Conservation (phyloP, 2,888 invertebrate genomes). For the Trisateles emortualis region DNA sequence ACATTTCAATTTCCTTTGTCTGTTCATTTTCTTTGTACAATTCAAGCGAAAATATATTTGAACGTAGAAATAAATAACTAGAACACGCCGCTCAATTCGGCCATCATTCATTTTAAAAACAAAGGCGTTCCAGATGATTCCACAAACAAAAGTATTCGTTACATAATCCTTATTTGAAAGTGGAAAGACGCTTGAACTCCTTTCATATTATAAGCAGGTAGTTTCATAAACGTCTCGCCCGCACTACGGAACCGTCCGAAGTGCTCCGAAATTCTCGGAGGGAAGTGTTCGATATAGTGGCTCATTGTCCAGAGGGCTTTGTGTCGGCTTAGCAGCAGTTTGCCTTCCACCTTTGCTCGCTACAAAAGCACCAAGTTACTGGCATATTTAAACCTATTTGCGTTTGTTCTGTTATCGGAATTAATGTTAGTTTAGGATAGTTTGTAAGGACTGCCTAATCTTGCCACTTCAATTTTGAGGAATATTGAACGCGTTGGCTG, state of each 20-base stretch:
- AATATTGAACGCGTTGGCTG: background rate
- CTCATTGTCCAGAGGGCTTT: constrained; percentile 66
- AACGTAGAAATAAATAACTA: no score
- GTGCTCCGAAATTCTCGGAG: constrained; percentile 24
- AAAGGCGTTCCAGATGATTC: constrained; percentile 4
- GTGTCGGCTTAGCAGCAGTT: constrained; percentile 59
- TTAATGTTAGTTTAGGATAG: constrained; percentile 47
- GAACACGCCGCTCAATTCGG: background rate
- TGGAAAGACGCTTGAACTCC: constrained; percentile 29
- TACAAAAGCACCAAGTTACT: constrained; percentile 49
- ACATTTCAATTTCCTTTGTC: constrained; percentile 74
- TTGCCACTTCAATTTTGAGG: constrained; percentile 3
- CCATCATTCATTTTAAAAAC: constrained; percentile 8
- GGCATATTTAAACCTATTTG: constrained; percentile 33
- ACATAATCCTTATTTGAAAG: constrained; percentile 34
- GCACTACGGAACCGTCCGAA: constrained; percentile 43
- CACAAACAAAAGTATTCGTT: constrained; percentile 15
- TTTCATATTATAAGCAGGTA: constrained; percentile 49
- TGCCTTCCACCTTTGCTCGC: constrained; percentile 31
- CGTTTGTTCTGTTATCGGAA: constrained; percentile 39
- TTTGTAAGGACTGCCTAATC: constrained; percentile 12
- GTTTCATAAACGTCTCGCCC: constrained; percentile 68
- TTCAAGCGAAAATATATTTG: background rate
- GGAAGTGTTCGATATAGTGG: constrained; percentile 44
- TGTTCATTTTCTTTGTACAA: constrained; percentile 49